These are phyloP conservation scores for Hirudinaria manillensis DNA, from an alignment of 2,888 invertebrate genomes.

Conservation along the genomic window DNA sequence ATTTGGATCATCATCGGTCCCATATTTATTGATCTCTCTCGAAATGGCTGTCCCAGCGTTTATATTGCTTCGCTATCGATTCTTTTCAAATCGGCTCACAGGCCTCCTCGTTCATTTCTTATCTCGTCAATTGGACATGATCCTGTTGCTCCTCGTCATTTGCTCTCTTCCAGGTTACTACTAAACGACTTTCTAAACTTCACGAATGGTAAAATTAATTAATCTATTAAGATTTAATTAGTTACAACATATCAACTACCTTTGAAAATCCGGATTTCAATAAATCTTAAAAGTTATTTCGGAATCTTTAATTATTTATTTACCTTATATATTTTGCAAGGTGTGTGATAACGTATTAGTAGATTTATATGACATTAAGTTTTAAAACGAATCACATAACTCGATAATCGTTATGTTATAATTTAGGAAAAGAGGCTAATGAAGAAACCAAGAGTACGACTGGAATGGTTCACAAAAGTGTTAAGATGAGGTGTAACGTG, in stretches of 20 bases:
- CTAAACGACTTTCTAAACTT: not conserved
- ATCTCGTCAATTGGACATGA: conserved; percentile 3
- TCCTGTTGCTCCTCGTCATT: not conserved
- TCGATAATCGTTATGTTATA: not conserved
- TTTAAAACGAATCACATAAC: not conserved
- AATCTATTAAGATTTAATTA: not conserved
- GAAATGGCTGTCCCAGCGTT: conserved; percentile 13
- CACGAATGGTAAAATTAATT: not conserved
- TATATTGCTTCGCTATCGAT: conserved; percentile 12
- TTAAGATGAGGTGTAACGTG: conserved; percentile 19
- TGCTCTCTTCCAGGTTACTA: not conserved
- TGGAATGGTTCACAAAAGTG: conserved; percentile 23
- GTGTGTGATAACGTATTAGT: no score
- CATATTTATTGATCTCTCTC: conserved; percentile 4
- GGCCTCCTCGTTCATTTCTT: not conserved
- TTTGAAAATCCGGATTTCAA: no score
- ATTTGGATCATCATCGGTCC: no score
- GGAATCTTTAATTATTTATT: not conserved
- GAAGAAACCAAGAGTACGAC: conserved; percentile 14
- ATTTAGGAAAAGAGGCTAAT: not conserved
- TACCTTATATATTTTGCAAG: no score
- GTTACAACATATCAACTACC: not conserved
- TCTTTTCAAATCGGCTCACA: not conserved
- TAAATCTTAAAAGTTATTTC: not conserved
- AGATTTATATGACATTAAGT: no score